These are phyloP conservation scores for Diorhabda carinulata DNA, from an alignment of 1,140 invertebrate genomes.

Conservation along the genomic window DNA sequence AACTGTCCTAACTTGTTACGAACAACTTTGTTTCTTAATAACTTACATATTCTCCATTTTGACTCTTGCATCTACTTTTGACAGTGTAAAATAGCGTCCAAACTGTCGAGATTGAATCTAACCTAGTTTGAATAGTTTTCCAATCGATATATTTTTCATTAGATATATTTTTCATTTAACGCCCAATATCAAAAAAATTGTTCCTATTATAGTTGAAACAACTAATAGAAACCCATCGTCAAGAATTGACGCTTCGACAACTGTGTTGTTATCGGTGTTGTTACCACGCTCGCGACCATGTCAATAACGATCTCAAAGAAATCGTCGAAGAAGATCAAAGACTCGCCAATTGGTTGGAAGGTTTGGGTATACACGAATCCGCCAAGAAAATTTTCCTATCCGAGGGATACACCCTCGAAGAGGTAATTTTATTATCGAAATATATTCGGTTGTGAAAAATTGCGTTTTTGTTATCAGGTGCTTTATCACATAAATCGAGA, in stretches of 20 bases:
- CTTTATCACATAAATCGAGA: constrained; percentile 68
- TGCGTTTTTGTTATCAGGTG: constrained; percentile 42
- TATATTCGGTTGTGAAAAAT: not conserved
- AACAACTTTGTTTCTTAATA: too few relatives aligned
- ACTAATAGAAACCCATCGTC: constrained; percentile 28
- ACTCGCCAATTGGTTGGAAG: constrained; percentile 58
- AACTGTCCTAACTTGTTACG: too few relatives aligned
- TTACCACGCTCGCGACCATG: constrained; percentile 29
- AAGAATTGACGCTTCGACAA: constrained; percentile 28
- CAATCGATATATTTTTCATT: too few relatives aligned
- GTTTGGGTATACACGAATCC: constrained; percentile 55
- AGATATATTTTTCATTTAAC: too few relatives aligned
- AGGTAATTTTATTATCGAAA: constrained; percentile 45
- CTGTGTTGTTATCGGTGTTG: constrained; percentile 22
- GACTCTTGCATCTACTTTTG: too few relatives aligned
- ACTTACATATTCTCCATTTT: too few relatives aligned
- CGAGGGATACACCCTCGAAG: constrained; percentile 75
- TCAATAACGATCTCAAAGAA: constrained; percentile 21
- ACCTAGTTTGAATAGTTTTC: too few relatives aligned
- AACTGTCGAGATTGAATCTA: too few relatives aligned
- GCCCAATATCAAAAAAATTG: not conserved
- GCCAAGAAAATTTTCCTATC: constrained; percentile 61
- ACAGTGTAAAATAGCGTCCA: too few relatives aligned
- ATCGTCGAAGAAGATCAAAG: constrained; percentile 49
- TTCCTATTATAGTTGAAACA: constrained; percentile 32